A percentile compares a stretch with the other conserved stretches of the same genome.
Conservation (phyloP, 1,140 invertebrate species). For the Diabrotica undecimpunctata region DNA sequence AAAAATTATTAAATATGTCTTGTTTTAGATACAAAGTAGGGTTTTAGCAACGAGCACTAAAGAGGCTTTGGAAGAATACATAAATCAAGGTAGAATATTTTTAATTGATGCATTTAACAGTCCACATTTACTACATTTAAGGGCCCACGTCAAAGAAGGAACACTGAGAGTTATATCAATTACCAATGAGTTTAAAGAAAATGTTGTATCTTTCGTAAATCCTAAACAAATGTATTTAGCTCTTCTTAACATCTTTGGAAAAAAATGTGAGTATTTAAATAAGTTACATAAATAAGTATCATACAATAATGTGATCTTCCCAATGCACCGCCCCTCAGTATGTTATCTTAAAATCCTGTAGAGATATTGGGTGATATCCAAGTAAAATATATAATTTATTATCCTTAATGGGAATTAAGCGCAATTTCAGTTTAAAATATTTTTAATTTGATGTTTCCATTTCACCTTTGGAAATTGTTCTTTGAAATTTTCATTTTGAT, state of each 20-base stretch:
- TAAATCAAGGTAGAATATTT: slow-evolving; percentile 40
- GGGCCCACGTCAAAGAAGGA: slow-evolving; percentile 40
- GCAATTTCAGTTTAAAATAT: too few species aligned
- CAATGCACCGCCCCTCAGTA: too few species aligned
- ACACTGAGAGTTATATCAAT: slow-evolving; percentile 41
- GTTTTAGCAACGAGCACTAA: slow-evolving; percentile 46
- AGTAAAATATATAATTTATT: too few species aligned
- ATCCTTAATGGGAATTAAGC: too few species aligned
- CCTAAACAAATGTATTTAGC: slow-evolving; percentile 35
- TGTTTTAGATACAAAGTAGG: slow-evolving; percentile 47
- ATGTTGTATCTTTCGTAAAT: slow-evolving; percentile 40
- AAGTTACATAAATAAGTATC: too few species aligned
- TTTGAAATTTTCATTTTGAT: too few species aligned
- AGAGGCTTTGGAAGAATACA: slow-evolving; percentile 42
- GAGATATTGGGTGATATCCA: too few species aligned
- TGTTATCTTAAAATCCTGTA: too few species aligned
- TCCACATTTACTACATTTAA: slow-evolving; percentile 43
- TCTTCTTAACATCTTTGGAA: slow-evolving; percentile 28
- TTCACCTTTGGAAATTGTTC: too few species aligned
- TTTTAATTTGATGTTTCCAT: too few species aligned
- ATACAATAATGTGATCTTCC: too few species aligned
- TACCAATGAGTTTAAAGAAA: slow-evolving; percentile 40
- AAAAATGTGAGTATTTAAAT: slow-evolving; percentile 32
- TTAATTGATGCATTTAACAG: slow-evolving; percentile 45
- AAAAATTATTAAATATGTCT: neutral